Percentiles rank a stretch among this genome's conserved stretches.
Conservation (phyloP, 2,797 vertebrate species). For the Hypotaenidia okinawae region DNA sequence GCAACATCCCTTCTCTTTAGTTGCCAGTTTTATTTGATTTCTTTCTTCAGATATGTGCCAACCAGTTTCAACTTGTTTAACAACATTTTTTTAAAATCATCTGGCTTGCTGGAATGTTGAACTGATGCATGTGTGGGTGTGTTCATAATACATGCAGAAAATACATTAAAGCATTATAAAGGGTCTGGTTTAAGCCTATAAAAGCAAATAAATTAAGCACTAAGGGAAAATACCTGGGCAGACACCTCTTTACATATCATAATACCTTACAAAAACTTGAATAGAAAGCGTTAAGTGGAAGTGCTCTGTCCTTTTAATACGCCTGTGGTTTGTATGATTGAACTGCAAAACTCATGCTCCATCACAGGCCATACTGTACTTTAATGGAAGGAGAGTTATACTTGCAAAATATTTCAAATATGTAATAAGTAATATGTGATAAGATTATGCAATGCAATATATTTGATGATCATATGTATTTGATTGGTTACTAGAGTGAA, state of each 20-base stretch:
- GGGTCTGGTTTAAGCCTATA: not conserved
- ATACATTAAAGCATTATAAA: constrained; percentile 38
- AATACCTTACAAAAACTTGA: not conserved
- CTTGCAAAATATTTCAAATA: not conserved
- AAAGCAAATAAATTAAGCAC: constrained; percentile 9
- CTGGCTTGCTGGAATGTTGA: constrained; percentile 61
- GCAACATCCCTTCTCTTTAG: constrained; percentile 64
- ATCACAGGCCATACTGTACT: not conserved
- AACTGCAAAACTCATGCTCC: not conserved
- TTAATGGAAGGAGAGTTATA: not conserved
- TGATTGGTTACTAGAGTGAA: not conserved
- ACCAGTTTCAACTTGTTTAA: constrained; percentile 61
- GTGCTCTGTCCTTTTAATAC: not conserved
- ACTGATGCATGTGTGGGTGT: constrained; percentile 30
- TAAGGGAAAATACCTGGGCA: not conserved
- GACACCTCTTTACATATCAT: not conserved
- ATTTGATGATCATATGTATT: not conserved
- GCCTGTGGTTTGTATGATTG: not conserved
- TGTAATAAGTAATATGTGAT: not conserved
- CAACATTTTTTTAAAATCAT: constrained; percentile 58
- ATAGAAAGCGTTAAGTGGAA: constrained; percentile 2
- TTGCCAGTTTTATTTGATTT: constrained; percentile 59
- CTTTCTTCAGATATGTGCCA: constrained; percentile 54
- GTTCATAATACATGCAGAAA: constrained; percentile 38
- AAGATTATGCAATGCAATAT: not conserved